These are phyloP conservation scores for Oryzias dopingdopingensis DNA, from an alignment of 2,797 vertebrate species.

Conservation along the genomic window DNA sequence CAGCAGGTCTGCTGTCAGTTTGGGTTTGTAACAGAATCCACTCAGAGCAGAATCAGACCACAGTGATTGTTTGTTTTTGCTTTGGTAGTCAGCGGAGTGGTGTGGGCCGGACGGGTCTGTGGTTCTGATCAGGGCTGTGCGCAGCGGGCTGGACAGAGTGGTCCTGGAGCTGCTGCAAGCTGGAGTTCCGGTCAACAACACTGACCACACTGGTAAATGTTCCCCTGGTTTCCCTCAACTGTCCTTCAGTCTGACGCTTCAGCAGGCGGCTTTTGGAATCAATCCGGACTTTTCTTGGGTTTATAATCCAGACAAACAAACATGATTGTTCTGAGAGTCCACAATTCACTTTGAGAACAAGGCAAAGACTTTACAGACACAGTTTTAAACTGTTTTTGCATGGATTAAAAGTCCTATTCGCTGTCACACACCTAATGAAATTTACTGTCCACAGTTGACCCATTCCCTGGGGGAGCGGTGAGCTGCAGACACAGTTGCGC, in stretches of 20 bases:
- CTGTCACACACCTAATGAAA: too few relatives aligned
- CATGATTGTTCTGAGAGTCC: too few relatives aligned
- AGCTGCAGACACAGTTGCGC: too few relatives aligned
- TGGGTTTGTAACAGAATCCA: neutral
- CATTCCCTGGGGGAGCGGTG: too few relatives aligned
- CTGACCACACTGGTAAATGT: slow-evolving; percentile 84
- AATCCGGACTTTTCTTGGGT: too few relatives aligned
- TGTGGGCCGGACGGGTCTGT: slow-evolving; percentile 85
- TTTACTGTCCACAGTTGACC: too few relatives aligned
- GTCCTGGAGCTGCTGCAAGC: slow-evolving; percentile 87
- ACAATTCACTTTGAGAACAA: too few relatives aligned
- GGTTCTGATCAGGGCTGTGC: slow-evolving; percentile 86
- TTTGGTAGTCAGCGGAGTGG: slow-evolving; percentile 75
- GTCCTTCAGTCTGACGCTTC: neutral
- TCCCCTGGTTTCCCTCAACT: neutral
- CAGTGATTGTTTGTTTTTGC: neutral
- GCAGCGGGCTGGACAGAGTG: slow-evolving; percentile 85
- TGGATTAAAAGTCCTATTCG: too few relatives aligned
- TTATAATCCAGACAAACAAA: too few relatives aligned
- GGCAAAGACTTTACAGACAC: too few relatives aligned
- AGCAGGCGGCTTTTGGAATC: neutral
- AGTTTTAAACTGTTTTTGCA: too few relatives aligned
- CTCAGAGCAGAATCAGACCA: neutral
- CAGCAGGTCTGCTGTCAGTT: slow-evolving; percentile 64
- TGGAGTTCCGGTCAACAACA: slow-evolving; percentile 86